Base-by-base conservation (phyloP, 1,140 invertebrate species). In the Ceratina japonica region DNA sequence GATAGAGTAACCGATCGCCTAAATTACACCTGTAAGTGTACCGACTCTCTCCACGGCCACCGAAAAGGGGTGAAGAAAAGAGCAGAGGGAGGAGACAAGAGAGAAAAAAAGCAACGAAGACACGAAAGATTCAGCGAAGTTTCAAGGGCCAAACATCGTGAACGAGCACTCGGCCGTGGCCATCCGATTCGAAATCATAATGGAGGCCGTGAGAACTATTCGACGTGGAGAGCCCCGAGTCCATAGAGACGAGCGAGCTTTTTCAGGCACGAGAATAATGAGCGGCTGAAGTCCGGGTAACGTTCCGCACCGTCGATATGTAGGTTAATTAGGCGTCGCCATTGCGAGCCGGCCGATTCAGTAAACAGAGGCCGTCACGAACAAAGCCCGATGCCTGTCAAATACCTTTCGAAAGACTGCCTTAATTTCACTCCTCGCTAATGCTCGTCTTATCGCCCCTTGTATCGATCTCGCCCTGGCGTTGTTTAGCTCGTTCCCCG, bases 251-350 rank as follows among this genome's bases (percentile, higher is more conserved):
- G 37, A 0, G n/a, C n/a, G 56, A 62, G 65, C 24, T 52, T 73
- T 70, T 73, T 64, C 59, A 73, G 18, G 18, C 52, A 24, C 16
- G 24, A 58, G 51, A 52, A 80, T 80, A 80, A 80, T 65, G 79
- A 77, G 79, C 44, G 52, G 15, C 44, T 71, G 52, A 64, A 61
- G 20, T 66, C 27, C 13, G 64, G 20, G 52, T 76, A 77, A 80
- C 63, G 74, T 15, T 20, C 56, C 61, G 18, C 10, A 8, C 44
- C 56, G 56, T 68, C 70, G 70, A 82, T 79, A 65, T 65, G 27
- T 79, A 65, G 69, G 76, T 82, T 82, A 79, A 82, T 82, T 78
- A 78, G 69, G 16, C 31, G 20, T 18, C 3, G 51, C 18, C 31
- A 75, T 68, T 52, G 15, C 44, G 16, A 51, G 24, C 20, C 24